Evolutionary conservation across 2,113 vertebrate genomes (phyloP).

Genomic region (Galeopterus variegatus): DNA sequence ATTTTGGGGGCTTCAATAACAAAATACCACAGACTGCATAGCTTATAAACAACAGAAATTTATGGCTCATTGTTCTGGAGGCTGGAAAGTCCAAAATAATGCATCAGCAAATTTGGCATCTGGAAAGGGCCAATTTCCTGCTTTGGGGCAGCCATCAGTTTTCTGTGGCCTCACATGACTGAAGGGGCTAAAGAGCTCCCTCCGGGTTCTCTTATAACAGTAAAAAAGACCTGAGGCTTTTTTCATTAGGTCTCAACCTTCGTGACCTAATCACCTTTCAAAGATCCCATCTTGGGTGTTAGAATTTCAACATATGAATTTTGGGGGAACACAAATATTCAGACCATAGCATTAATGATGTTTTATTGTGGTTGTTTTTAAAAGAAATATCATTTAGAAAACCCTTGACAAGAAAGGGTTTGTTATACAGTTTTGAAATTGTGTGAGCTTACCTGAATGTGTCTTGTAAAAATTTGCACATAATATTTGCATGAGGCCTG

Average conservation of each 20-base stretch:
- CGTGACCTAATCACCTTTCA: neutral
- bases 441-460: neutral
- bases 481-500: neutral
- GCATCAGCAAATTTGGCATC: neutral
- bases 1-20: neutral
- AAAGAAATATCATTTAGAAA: neutral
- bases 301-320: neutral
- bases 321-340: neutral
- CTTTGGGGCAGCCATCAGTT: neutral
- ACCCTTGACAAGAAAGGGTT: neutral
- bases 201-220: neutral
- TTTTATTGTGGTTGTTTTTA: neutral
- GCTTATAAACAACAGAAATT: neutral
- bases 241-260: neutral
- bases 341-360: neutral
- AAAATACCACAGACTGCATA: neutral
- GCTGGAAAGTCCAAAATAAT: neutral
- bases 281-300: fast-evolving
- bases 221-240: neutral
- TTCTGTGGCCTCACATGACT: neutral
- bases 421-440: neutral
- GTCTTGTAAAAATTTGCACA: neutral
- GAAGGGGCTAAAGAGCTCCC: neutral
- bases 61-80: neutral
- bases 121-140: neutral